Evolutionary conservation across 2,797 vertebrate species (phyloP), one percentile per base, ranked within the genome.

Genomic region (Loris lydekkerianus): DNA sequence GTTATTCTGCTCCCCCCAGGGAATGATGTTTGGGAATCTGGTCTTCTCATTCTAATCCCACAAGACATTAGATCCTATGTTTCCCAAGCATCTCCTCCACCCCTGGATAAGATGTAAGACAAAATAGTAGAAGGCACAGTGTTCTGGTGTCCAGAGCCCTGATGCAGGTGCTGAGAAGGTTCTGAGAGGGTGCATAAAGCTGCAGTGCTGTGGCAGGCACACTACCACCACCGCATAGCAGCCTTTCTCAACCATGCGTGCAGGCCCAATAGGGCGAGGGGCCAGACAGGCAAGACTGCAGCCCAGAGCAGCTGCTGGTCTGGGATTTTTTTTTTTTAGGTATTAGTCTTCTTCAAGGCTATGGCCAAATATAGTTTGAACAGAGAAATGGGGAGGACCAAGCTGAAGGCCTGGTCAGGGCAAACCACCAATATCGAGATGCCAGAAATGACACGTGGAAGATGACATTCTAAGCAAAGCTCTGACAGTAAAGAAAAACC

Each of bases 41-140:
- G 21, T 73, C 81, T 70, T 11, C 70, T 90, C 73, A 75, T 94
- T 82, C 82, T 92, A 73, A 92, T 40, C 10, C 84, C 34, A 20
- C 25, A 56, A 10, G 80, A 88, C 46, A 73, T 85, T 75, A 93
- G 34, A 61, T 10, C 9, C 18, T n/a, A 61, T 31, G 73, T 27
- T 6, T 10, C 49, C 73, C 43, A 29, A 70, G 49, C 73, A 70
- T 34, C 56, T 43, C 65, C n/a, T 89, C n/a, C 73, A 70, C 27
- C 17, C 76, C 17, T 67, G 23, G 80, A 58, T 86, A 76, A 49
- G 43, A 85, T 7, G 46, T 27, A 80, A 53, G 53, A 86, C 46
- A 80, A 83, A 76, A 78, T 11, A 67, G 43, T 34, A 69, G 63
- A 86, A 88, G 53, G 46, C 76, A 65, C 25, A 23, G 2, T 25